phyloP scores from a whole-genome alignment of 23 tunicate species.

The Clavelina lepadiformis region DNA sequence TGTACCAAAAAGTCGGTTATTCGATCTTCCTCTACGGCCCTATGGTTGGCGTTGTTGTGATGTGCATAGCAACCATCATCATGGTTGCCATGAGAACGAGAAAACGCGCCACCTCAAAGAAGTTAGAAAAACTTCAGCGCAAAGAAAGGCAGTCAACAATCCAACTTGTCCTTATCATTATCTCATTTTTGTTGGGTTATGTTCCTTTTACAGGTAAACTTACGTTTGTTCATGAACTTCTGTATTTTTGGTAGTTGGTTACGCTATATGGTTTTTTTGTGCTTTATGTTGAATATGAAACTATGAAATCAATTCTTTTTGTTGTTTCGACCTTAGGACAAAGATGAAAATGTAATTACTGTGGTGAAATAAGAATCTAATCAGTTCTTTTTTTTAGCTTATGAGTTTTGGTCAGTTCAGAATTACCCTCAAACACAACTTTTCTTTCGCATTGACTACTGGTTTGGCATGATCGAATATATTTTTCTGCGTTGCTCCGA shows the following conservation, averaged over 20 bases:
- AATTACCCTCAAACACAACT: conserved; percentile 23
- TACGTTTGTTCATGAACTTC: too few species aligned
- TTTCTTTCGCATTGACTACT: conserved; percentile 35
- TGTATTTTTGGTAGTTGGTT: too few species aligned
- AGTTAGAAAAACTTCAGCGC: not conserved
- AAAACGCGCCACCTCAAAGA: not conserved
- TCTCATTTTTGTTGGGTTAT: conserved; percentile 45
- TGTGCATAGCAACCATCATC: conserved; percentile 28
- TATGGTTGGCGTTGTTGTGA: conserved; percentile 29
- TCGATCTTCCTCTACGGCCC: conserved; percentile 59
- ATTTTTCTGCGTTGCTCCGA: conserved; percentile 52
- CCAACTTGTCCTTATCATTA: conserved; percentile 26
- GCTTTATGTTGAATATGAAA: too few species aligned
- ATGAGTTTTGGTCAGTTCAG: conserved; percentile 53
- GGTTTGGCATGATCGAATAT: conserved; percentile 53
- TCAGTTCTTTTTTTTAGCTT: conserved; percentile 32
- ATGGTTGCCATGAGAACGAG: conserved; percentile 8
- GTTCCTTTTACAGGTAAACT: conserved; percentile 60
- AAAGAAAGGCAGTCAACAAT: conserved; percentile 28
- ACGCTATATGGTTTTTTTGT: too few species aligned
- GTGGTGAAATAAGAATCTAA: too few species aligned
- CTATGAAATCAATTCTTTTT: too few species aligned
- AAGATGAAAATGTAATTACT: too few species aligned
- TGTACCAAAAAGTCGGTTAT: conserved; percentile 26
- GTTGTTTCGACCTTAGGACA: too few species aligned